phyloP scores from a whole-genome alignment of 2,797 vertebrate species.

The Zenarchopterus dispar region DNA sequence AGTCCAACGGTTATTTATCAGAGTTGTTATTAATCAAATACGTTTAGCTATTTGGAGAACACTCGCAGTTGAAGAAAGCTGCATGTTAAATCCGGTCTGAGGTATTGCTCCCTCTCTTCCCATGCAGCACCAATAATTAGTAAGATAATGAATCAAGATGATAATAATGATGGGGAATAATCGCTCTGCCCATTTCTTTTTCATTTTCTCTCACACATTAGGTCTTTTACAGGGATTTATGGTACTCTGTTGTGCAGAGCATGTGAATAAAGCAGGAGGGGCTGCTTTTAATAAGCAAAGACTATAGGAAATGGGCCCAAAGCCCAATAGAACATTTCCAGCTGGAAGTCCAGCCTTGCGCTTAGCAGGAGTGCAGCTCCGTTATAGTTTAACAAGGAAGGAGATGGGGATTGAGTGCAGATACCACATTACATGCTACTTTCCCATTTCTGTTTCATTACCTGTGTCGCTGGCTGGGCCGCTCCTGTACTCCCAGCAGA shows the following conservation, averaged over 20 bases:
- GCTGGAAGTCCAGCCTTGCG: constrained; percentile 73
- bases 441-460: constrained; percentile 68
- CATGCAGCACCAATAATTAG: constrained; percentile 51
- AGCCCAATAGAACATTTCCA: constrained; percentile 83
- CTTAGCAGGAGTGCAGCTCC: constrained; percentile 58
- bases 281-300: constrained; percentile 80
- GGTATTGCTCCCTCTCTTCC: constrained; percentile 26
- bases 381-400: constrained; percentile 64
- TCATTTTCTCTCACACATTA: constrained; percentile 49
- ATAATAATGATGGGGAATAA: constrained; percentile 62
- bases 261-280: constrained; percentile 75
- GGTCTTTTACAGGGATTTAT: constrained; percentile 69
- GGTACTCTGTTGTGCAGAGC: constrained; percentile 65
- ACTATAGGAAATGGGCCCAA: constrained; percentile 80
- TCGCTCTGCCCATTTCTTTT: constrained; percentile 39
- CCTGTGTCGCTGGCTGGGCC: constrained; percentile 42
- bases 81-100: constrained; percentile 17
- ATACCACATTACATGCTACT: constrained; percentile 67
- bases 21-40: constrained; percentile 25
- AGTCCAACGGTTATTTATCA: constrained; percentile 30
- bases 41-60: constrained; percentile 33
- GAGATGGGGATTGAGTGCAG: constrained; percentile 72
- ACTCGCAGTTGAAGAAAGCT: constrained; percentile 20
- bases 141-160: constrained; percentile 60
- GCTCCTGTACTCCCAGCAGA: constrained; percentile 46